A percentile compares a stretch with the other conserved stretches of the same genome.
Evolutionary conservation across 2,888 invertebrate genomes (phyloP).

Genomic region (Diachrysia chrysitis): DNA sequence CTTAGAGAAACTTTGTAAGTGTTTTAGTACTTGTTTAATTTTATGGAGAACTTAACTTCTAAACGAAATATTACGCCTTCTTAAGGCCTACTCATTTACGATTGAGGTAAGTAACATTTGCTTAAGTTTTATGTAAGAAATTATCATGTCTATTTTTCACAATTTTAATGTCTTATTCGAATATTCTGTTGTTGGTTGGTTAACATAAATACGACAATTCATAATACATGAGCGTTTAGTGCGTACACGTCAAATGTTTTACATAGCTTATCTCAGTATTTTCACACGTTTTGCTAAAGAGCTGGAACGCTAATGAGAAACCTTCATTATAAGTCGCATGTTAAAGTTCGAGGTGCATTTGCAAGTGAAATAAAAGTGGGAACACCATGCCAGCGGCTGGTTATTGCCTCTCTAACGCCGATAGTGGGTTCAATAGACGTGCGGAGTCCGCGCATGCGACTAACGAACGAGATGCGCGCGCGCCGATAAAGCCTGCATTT

Average conservation of each 20-base stretch:
- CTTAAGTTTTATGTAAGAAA: too few species aligned
- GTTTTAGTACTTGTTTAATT: constrained; percentile 41
- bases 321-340: constrained; percentile 49
- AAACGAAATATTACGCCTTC: constrained; percentile 26
- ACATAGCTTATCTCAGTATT: constrained; percentile 24
- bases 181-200: neutral
- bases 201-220: constrained; percentile 1
- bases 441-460: constrained; percentile 71
- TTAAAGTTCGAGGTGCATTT: constrained; percentile 50
- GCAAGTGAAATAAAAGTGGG: constrained; percentile 61
- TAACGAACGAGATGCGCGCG: constrained; percentile 85
- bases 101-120: too few species aligned
- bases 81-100: neutral
- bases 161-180: constrained; percentile 1
- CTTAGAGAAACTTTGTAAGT: constrained; percentile 39
- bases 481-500: constrained; percentile 83
- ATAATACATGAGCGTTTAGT: constrained; percentile 23
- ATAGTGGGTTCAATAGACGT: constrained; percentile 84
- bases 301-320: constrained; percentile 50
- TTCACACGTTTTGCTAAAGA: constrained; percentile 45
- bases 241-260: constrained; percentile 31
- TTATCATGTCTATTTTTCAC: neutral
- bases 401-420: constrained; percentile 82
- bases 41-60: constrained; percentile 40
- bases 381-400: constrained; percentile 60